These are phyloP conservation scores for Scortum barcoo DNA, from an alignment of 2,113 vertebrate genomes.

Conservation along the genomic window DNA sequence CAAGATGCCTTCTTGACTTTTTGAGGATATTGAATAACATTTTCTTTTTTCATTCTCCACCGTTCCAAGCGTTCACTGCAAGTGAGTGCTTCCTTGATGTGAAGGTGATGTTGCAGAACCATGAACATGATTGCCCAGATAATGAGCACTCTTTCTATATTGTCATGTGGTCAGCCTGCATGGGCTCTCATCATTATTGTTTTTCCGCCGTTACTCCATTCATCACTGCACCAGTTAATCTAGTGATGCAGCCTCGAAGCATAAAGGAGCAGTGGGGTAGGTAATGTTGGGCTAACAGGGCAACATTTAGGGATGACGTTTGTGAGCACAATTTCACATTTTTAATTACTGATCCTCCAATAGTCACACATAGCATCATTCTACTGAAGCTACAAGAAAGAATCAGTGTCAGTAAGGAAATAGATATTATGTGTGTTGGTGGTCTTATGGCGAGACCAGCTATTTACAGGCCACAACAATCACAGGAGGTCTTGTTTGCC, in stretches of 20 bases:
- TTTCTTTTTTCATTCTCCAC: not conserved
- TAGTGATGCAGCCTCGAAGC: not conserved
- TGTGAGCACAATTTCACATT: not conserved
- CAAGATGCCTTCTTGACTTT: too few relatives aligned
- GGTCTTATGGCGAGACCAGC: not conserved
- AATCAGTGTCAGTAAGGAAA: not conserved
- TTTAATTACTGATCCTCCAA: not conserved
- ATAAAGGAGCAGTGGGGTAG: not conserved
- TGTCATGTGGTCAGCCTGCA: constrained; percentile 17
- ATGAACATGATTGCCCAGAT: constrained; percentile 29
- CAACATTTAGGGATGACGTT: not conserved
- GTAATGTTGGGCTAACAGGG: too few relatives aligned
- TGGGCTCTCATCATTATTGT: constrained; percentile 11
- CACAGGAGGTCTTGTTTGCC: not conserved
- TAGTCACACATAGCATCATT: not conserved
- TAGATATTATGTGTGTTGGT: not conserved
- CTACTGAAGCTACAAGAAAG: not conserved
- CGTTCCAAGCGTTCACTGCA: not conserved
- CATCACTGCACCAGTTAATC: constrained; percentile 4
- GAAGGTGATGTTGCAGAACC: constrained; percentile 23
- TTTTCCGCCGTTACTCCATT: constrained; percentile 11
- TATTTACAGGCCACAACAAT: not conserved
- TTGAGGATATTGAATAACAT: too few relatives aligned
- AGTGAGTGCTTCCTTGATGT: constrained; percentile 7
- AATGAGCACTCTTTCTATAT: constrained; percentile 2